These are phyloP conservation scores for Thymelicus sylvestris DNA, from an alignment of 2,888 invertebrate species.

Conservation along the genomic window DNA sequence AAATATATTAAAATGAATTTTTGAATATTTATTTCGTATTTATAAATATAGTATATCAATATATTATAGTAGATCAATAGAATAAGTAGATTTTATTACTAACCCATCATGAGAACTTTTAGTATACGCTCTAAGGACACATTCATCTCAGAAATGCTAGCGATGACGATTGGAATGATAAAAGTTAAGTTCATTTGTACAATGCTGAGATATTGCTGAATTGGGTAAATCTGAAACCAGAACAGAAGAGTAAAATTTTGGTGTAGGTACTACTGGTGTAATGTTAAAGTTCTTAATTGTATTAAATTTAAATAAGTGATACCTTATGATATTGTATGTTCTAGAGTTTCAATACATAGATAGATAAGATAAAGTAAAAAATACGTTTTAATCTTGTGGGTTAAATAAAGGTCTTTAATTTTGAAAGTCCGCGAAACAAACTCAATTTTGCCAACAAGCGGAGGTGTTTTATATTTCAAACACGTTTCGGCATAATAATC, in stretches of 20 bases:
- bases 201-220: slow-evolving; percentile 84
- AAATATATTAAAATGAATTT: too few species aligned
- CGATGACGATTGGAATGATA: slow-evolving; percentile 82
- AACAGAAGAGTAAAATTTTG: slow-evolving; percentile 39
- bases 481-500: neutral
- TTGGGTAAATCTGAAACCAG: slow-evolving; percentile 84
- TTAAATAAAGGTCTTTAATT: neutral
- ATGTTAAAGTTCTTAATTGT: too few species aligned
- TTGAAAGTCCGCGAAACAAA: neutral
- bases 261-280: too few species aligned
- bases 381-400: neutral
- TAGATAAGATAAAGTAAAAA: too few species aligned
- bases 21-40: too few species aligned
- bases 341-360: too few species aligned
- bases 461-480: neutral
- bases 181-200: slow-evolving; percentile 84
- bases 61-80: too few species aligned
- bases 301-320: too few species aligned
- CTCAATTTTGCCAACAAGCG: neutral
- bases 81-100: slow-evolving; percentile 41
- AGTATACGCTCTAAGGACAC: slow-evolving; percentile 85
- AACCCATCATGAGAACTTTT: slow-evolving; percentile 80
- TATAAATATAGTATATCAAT: too few species aligned
- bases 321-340: too few species aligned
- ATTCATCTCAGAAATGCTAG: slow-evolving; percentile 83